Evolutionary conservation across 2,888 invertebrate genomes (phyloP).

Genomic region (Orgyia antiqua): DNA sequence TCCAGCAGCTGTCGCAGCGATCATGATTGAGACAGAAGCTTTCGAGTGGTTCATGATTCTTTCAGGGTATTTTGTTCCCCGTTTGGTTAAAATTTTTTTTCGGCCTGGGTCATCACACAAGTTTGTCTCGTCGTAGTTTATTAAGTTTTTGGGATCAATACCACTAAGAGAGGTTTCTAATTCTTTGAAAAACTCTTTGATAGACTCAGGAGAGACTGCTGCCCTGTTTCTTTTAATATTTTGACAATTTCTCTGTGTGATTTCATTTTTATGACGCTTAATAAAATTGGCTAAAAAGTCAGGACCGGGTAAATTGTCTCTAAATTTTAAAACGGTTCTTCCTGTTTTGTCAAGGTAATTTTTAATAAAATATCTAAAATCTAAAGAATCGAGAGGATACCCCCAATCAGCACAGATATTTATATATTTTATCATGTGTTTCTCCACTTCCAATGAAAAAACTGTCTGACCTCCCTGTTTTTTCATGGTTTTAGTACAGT

Average conservation of each 20-base stretch:
- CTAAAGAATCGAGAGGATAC: slow-evolving; percentile 14
- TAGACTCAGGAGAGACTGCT: slow-evolving; percentile 11
- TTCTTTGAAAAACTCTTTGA: slow-evolving; percentile 10
- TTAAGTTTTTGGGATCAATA: slow-evolving; percentile 6
- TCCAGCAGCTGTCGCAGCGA: slow-evolving; percentile 38
- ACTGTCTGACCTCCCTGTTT: slow-evolving; percentile 20
- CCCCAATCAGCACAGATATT: slow-evolving; percentile 22
- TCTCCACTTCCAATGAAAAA: slow-evolving; percentile 11
- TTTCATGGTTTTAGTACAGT: slow-evolving; percentile 12
- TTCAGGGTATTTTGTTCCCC: slow-evolving; percentile 15
- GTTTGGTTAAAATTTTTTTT: slow-evolving; percentile 12
- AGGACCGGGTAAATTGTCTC: slow-evolving; percentile 13
- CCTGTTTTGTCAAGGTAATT: slow-evolving; percentile 11
- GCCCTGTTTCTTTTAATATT: slow-evolving; percentile 17
- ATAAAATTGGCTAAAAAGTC: slow-evolving; percentile 10
- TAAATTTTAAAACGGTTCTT: slow-evolving; percentile 9
- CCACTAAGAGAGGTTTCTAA: slow-evolving; percentile 5
- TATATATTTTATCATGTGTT: slow-evolving; percentile 16
- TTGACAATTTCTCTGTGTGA: slow-evolving; percentile 9
- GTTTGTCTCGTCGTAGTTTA: slow-evolving; percentile 14
- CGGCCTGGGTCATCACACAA: slow-evolving; percentile 10
- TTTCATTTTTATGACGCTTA: slow-evolving; percentile 7
- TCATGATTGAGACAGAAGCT: slow-evolving; percentile 35
- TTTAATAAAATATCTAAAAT: slow-evolving; percentile 14
- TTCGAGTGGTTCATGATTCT: slow-evolving; percentile 26